These are phyloP conservation scores for Aplocera efformata DNA, from an alignment of 2,888 invertebrate genomes.

Conservation along the genomic window DNA sequence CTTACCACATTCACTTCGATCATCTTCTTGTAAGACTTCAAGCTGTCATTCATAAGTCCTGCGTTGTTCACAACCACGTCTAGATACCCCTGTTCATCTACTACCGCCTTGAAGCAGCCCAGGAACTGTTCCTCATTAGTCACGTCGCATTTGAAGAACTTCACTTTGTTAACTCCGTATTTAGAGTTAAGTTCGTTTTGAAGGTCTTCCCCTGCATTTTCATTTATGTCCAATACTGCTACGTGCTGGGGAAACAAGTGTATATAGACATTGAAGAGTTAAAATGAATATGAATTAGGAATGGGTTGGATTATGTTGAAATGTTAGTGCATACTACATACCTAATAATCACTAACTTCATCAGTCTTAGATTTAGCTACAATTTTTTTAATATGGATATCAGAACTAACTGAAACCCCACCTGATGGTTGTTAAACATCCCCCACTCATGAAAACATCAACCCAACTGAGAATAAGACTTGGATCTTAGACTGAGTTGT, in stretches of 20 bases:
- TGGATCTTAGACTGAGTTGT: too few species aligned
- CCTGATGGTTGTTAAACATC: too few species aligned
- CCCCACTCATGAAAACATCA: too few species aligned
- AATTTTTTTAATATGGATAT: too few species aligned
- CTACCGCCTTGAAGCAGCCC: conserved; percentile 22
- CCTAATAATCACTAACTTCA: too few species aligned
- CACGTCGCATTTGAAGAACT: conserved; percentile 48
- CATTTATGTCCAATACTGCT: conserved; percentile 43
- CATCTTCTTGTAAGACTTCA: conserved; percentile 27
- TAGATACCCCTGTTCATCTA: conserved; percentile 26
- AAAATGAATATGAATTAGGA: too few species aligned
- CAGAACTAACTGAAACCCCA: too few species aligned
- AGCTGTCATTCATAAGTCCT: conserved; percentile 36
- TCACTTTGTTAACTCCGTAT: conserved; percentile 38
- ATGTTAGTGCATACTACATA: too few species aligned
- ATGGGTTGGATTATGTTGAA: too few species aligned
- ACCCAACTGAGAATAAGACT: too few species aligned
- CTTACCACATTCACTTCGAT: conserved; percentile 39
- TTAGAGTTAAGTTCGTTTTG: conserved; percentile 41
- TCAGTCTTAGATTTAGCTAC: not conserved
- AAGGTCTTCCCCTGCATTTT: conserved; percentile 33
- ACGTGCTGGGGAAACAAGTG: conserved; percentile 35
- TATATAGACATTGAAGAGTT: too few species aligned
- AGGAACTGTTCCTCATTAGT: conserved; percentile 35
- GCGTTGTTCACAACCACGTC: conserved; percentile 41